phyloP scores from a whole-genome alignment of 2,113 vertebrate genomes.

The human region GRCh38 chr9:65701001-65701500 shows the following conservation, averaged over 20 bases:
- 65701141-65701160: neutral
- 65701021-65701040: neutral
- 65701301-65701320: neutral
- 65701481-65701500: neutral
- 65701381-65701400: neutral
- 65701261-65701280: constrained; percentile 20
- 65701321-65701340: constrained; percentile 28
- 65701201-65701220: neutral
- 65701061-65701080: constrained; percentile 22
- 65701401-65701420: neutral
- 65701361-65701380: constrained; percentile 45
- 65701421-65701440: neutral
- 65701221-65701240: neutral
- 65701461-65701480: neutral
- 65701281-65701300: neutral
- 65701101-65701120: neutral
- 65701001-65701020: neutral
- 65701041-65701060: constrained; percentile 14
- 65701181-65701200: neutral
- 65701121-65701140: neutral
- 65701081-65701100: neutral
- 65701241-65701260: neutral
- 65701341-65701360: neutral
- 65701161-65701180: neutral
- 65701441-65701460: neutral